Evolutionary conservation across 2,113 vertebrate genomes (phyloP).

Genomic region (Rhinolophus ferrumequinum): DNA sequence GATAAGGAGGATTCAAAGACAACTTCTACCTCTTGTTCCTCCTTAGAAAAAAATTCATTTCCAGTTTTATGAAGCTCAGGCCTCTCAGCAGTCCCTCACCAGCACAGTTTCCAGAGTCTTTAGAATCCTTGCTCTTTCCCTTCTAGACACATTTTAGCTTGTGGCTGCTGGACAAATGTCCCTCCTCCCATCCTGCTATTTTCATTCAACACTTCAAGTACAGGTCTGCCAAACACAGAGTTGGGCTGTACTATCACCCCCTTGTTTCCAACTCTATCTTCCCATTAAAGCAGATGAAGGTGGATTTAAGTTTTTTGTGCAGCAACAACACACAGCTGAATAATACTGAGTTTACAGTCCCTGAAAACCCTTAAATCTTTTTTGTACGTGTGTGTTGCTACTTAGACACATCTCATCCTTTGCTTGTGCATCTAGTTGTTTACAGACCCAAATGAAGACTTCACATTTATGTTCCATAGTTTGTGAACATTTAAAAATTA

Average conservation of each 20-base stretch:
- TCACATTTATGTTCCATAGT: not conserved
- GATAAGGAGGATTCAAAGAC: not conserved
- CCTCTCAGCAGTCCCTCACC: not conserved
- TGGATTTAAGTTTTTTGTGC: conserved; percentile 43
- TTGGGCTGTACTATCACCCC: not conserved
- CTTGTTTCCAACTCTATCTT: conserved; percentile 53
- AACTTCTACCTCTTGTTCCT: conserved; percentile 1
- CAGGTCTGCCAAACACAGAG: conserved; percentile 20
- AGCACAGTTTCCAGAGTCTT: not conserved
- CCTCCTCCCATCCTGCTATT: not conserved
- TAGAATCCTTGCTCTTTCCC: not conserved
- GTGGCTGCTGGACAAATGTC: not conserved
- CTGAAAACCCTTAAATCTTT: conserved; percentile 59
- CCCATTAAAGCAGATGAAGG: conserved; percentile 60
- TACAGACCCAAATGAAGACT: conserved; percentile 23
- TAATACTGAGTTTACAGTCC: conserved; percentile 1
- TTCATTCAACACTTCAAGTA: conserved; percentile 53
- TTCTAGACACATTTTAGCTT: conserved; percentile 13
- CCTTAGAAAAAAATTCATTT: not conserved
- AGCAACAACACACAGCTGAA: conserved; percentile 51
- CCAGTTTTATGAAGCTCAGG: not conserved
- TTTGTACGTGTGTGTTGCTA: not conserved
- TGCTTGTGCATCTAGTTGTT: conserved; percentile 40
- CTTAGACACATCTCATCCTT: conserved; percentile 49
- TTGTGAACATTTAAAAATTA: conserved; percentile 35